Evolutionary conservation across 2,888 invertebrate genomes (phyloP), one percentile per base, ranked within the genome.

Genomic region (Ptychoptera albimana): DNA sequence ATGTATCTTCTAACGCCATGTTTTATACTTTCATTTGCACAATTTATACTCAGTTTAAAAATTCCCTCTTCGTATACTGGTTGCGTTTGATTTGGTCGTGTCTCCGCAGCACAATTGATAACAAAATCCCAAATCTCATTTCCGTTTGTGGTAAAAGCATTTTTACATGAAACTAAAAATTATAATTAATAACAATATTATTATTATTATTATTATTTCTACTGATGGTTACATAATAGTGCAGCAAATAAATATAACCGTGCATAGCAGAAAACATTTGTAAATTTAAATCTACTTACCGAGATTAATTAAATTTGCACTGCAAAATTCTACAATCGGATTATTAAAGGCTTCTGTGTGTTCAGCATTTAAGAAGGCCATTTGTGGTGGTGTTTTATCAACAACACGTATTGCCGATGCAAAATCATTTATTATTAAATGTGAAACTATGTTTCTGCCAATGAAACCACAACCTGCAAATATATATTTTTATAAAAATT

Each of bases 301-400:
- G 68, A 78, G 67, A 68, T 86, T 87, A 50, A 92, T 91, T 50
- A 93, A 74, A 70, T 92, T 92, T 44, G 89, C 86, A 69, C 92
- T 92, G 64, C 76, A 81, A 63, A 91, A 93, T 62, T 88, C 84
- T 9, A 92, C 81, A 58, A 77, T 70, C 49, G 81, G 72, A 66
- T 77, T 75, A 46, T 79, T 75, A 63, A 91, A 89, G 39, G 74
- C 68, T 54, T 75, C 73, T 51, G 74, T 70, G 57, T 91, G 91
- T 48, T 67, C 66, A 2, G 73, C 66, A 63, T 86, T 89, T 32
- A 93, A 68, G 82, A 91, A 93, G 2, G 91, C 92, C 56, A 88
- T 81, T 64, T 87, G 86, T 2, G 92, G 92, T 42, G 91, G 91
- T 30, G 91, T 89, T 68, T 93, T 93, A 68, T 93, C 93, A 46